Evolutionary conservation across 1,140 invertebrate genomes (phyloP).

Genomic region (Trialeurodes vaporariorum): DNA sequence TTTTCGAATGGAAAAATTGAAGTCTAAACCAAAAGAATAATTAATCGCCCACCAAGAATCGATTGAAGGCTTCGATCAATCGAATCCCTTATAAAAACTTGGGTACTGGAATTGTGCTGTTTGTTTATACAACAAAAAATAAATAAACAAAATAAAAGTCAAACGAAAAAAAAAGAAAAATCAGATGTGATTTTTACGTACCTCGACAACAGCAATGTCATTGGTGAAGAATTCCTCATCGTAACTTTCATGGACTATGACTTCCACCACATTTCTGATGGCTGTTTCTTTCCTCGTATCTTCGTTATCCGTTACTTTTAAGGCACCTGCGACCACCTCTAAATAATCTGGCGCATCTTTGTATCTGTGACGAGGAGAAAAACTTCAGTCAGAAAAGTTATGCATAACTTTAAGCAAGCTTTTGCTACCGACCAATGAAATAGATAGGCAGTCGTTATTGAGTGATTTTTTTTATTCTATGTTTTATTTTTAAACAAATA

Average conservation of each 20-base stretch:
- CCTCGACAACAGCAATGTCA: background rate
- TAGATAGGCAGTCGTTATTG: too few species aligned
- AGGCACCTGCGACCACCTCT: background rate
- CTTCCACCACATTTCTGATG: background rate
- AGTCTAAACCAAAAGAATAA: too few species aligned
- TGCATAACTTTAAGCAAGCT: too few species aligned
- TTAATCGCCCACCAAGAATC: background rate
- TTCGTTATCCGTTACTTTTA: background rate
- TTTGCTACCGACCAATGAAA: too few species aligned
- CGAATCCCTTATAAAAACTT: too few species aligned
- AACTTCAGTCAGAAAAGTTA: too few species aligned
- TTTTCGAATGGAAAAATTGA: background rate
- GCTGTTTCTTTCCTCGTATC: background rate
- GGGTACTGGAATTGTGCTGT: too few species aligned
- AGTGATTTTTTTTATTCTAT: too few species aligned
- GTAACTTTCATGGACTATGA: background rate
- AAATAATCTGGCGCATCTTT: background rate
- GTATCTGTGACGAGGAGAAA: background rate
- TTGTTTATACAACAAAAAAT: background rate
- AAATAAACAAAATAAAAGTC: background rate
- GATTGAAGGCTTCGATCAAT: background rate
- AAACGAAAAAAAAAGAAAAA: background rate
- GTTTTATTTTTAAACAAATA: too few species aligned
- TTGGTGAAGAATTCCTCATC: background rate
- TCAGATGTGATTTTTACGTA: background rate